Evolutionary conservation across 2,888 invertebrate species (phyloP), one percentile per base, ranked within the genome.

Genomic region (Lithophane ornitopus): DNA sequence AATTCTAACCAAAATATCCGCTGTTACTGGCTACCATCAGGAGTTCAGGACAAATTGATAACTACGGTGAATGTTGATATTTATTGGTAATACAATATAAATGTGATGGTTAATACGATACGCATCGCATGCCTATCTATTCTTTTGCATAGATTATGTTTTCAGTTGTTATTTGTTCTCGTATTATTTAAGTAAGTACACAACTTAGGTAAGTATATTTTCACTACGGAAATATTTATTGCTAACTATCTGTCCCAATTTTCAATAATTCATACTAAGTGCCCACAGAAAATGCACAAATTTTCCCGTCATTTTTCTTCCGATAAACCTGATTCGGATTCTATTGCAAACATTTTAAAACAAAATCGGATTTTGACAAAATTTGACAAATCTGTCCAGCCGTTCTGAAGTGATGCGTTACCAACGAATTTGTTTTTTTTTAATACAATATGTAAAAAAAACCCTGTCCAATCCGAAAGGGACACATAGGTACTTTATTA

Each of bases 131-230:
- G 8, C 9, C 2, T 3, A 52, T 54, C 2, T 3, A 52, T 54
- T 44, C 16, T 22, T 44, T 26, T 41, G 14, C 16, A 63, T n/a
- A 52, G 7, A 44, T 70, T 39, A 26, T 28, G 41, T 46, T 22
- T 62, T 46, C n/a, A 28, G 41, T 41, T 54, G 22, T 39, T 22
- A 14, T 75, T 76, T 22, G 11, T 75, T 76, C 16, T 26, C 22
- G 12, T 44, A 59, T 52, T 66, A 59, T 44, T 74, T 39, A 22
- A 61, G 28, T 34, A 34, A 6, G 34, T 28, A 52, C 41, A 74
- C 3, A 39, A 46, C 19, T 54, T 12, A 34, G 34, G 34, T 34
- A 16, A 44, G 8, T 56, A n/a, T 34, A 16, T 26, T 28, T 22
- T n/a, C 19, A 34, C 3, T 54, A 54, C 34, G 26, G 8, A 54